A percentile compares a stretch with the other conserved stretches of the same genome.
These are phyloP conservation scores for Chrosomus eos DNA, from an alignment of 2,797 vertebrate genomes.

Conservation along the genomic window DNA sequence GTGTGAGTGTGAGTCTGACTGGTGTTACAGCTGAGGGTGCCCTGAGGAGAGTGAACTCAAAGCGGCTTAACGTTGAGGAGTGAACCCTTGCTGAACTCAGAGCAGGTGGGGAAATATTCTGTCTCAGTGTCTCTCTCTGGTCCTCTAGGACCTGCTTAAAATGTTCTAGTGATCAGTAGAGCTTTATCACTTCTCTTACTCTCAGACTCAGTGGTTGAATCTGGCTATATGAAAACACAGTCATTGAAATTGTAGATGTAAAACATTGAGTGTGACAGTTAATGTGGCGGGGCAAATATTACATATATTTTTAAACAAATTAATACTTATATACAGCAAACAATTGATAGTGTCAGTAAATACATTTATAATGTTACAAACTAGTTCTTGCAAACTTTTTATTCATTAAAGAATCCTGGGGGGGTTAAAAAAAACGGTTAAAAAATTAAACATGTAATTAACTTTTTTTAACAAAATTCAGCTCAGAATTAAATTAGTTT, in stretches of 20 bases:
- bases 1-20: constrained; percentile 60
- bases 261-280: neutral
- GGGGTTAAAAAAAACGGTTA: neutral
- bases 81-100: constrained; percentile 75
- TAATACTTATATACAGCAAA: neutral
- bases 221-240: neutral
- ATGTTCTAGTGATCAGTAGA: constrained; percentile 52
- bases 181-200: constrained; percentile 5
- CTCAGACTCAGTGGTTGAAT: neutral
- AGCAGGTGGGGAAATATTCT: constrained; percentile 70
- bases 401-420: neutral
- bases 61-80: constrained; percentile 71
- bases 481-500: neutral
- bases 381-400: neutral
- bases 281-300: neutral
- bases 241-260: neutral
- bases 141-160: constrained; percentile 51
- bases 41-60: constrained; percentile 79
- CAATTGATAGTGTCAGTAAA: neutral
- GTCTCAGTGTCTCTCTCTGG: constrained; percentile 31
- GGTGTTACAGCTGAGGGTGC: constrained; percentile 73
- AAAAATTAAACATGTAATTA: neutral
- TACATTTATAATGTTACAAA: neutral
- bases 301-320: neutral
- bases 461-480: neutral